Percentiles rank a stretch among this genome's conserved stretches.
Conservation (phyloP, 2,113 vertebrate species). For the Grantiella picta region DNA sequence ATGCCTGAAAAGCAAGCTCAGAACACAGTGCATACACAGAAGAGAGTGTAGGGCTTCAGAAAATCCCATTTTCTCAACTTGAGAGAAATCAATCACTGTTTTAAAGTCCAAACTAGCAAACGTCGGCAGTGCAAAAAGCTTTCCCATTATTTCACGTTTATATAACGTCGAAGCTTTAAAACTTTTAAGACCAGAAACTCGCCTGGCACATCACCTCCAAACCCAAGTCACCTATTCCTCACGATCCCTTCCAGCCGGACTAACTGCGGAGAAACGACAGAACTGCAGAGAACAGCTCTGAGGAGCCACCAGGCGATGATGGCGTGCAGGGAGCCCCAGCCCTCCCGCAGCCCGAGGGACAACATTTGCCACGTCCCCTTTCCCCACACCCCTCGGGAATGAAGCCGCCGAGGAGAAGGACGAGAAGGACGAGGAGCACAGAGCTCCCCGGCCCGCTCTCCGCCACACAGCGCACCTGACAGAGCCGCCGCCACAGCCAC, state of each 20-base stretch:
- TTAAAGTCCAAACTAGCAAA: neutral
- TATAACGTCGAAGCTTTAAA: neutral
- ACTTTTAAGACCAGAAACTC: neutral
- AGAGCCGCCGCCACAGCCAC: neutral
- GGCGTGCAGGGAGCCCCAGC: too few relatives aligned
- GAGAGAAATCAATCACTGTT: neutral
- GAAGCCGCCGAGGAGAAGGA: neutral
- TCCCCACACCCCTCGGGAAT: neutral
- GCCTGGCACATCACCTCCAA: too few relatives aligned
- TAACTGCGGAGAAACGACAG: neutral
- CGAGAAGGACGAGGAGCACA: fast-evolving
- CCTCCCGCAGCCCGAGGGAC: neutral
- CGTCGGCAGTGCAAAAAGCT: fast-evolving
- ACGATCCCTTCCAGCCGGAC: neutral
- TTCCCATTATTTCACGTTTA: neutral
- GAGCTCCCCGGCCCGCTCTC: fast-evolving
- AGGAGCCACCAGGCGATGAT: too few relatives aligned
- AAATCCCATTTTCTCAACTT: neutral
- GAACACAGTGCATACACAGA: neutral
- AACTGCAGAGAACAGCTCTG: neutral
- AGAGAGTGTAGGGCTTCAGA: neutral
- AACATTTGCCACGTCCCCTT: too few relatives aligned
- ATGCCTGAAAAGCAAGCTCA: neutral
- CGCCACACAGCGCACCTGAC: conserved; percentile 47
- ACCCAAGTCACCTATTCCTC: neutral